Evolutionary conservation across 2,113 vertebrate species (phyloP), one percentile per base, ranked within the genome.

Genomic region (Cygnus atratus): DNA sequence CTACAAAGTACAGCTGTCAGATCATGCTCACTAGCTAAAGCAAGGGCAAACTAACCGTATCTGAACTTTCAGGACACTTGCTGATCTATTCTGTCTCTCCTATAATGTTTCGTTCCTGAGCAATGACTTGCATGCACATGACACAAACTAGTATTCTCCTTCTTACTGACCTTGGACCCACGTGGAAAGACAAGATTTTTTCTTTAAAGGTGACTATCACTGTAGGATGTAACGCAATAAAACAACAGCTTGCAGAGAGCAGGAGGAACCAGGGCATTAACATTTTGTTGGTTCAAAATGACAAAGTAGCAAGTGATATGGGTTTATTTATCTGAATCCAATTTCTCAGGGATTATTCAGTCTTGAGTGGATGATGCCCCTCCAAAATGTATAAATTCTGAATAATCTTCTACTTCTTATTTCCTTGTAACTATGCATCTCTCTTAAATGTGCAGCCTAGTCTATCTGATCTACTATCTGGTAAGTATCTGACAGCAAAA

Each of bases 1-100:
- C 88, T 88, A 96, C 88, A 95, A 97, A 96, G 95, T 61, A 67
- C 35, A 86, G 75, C 91, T 92, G 96, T 90, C 73, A 48, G 66
- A 93, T 80, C 81, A 66, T 41, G 68, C 87, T 78, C 52, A 13
- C 29, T 57, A 86, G 80, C 74, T 93, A 73, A 82, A 85, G 75
- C 70, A 96, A 95, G 92, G 96, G 73, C 70, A 75, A 95, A 89
- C 33, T 50, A 91, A 79, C 72, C 2, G 0, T 13, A 75, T 58
- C 52, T 57, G 78, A 95, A 92, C 81, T 85, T 81, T 21, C 75
- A 90, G 44, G 71, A 44, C 82, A 91, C 55, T 31, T 68, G 29
- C 54, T 72, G 41, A 24, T 84, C 52, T 93, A 12, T 39, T 79
- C 86, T 84, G 79, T 31, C 52, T 65, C 63, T 80, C 76, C 59